These are phyloP conservation scores for Karalla daura DNA, from an alignment of 2,797 vertebrate genomes.

Conservation along the genomic window DNA sequence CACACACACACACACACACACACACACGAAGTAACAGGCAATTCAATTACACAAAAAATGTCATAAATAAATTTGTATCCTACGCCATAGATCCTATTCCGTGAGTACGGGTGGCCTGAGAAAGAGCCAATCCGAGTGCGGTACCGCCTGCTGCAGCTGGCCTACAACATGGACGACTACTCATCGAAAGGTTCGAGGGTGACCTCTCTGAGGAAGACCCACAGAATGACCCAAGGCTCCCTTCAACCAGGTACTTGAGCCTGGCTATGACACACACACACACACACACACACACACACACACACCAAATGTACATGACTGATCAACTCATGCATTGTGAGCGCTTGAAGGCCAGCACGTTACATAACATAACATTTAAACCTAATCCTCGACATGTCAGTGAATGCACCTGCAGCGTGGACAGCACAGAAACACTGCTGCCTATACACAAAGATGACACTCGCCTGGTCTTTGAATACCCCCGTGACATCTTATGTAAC, in stretches of 20 bases:
- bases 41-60: too few species aligned
- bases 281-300: background rate
- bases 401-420: conserved; percentile 15
- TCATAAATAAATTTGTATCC: background rate
- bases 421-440: background rate
- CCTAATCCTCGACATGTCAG: conserved; percentile 6
- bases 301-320: background rate
- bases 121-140: conserved; percentile 69
- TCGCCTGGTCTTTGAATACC: conserved; percentile 23
- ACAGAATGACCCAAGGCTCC: conserved; percentile 66
- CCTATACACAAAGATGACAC: conserved; percentile 1
- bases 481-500: conserved; percentile 48
- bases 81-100: conserved; percentile 85
- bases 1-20: background rate
- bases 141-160: conserved; percentile 86
- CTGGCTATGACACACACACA: background rate
- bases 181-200: conserved; percentile 81
- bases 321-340: conserved; percentile 12
- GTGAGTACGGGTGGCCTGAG: conserved; percentile 83
- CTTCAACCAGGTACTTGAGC: conserved; percentile 70
- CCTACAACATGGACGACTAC: conserved; percentile 86
- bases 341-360: conserved; percentile 16
- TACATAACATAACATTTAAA: conserved; percentile 40
- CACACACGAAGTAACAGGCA: too few species aligned
- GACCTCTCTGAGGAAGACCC: conserved; percentile 74